Evolutionary conservation across 1,140 invertebrate species (phyloP).

Genomic region (Lasioglossum albipes): DNA sequence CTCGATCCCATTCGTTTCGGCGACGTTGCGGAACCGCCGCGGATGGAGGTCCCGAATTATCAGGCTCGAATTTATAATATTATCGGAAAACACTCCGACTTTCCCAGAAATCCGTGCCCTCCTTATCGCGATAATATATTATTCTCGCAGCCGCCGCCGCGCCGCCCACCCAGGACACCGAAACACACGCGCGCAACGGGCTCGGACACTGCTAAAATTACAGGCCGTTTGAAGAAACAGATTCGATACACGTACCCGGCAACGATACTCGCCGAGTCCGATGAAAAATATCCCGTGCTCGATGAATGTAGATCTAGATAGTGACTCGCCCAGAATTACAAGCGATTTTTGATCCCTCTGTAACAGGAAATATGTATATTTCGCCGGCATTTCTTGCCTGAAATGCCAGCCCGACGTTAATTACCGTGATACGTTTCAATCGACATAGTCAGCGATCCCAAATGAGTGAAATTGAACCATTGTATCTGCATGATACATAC

Average conservation of each 20-base stretch:
- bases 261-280: too few species aligned
- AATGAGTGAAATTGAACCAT: neutral
- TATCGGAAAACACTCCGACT: conserved; percentile 44
- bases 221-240: neutral
- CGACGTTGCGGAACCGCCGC: conserved; percentile 11
- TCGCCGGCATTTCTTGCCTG: neutral
- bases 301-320: neutral
- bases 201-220: neutral
- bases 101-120: conserved; percentile 13
- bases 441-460: neutral
- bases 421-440: neutral
- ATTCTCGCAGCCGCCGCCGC: too few species aligned
- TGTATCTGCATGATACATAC: too few species aligned
- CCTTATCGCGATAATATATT: conserved; percentile 28
- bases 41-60: conserved; percentile 31
- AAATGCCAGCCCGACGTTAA: neutral
- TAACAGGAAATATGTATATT: neutral
- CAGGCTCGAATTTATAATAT: conserved; percentile 45
- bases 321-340: neutral
- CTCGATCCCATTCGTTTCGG: conserved; percentile 20
- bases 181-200: neutral
- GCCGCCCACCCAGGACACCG: neutral
- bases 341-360: neutral
- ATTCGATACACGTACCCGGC: neutral
- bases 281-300: neutral